Base-by-base conservation (phyloP, 2,888 invertebrate genomes). In the Pammene aurita region DNA sequence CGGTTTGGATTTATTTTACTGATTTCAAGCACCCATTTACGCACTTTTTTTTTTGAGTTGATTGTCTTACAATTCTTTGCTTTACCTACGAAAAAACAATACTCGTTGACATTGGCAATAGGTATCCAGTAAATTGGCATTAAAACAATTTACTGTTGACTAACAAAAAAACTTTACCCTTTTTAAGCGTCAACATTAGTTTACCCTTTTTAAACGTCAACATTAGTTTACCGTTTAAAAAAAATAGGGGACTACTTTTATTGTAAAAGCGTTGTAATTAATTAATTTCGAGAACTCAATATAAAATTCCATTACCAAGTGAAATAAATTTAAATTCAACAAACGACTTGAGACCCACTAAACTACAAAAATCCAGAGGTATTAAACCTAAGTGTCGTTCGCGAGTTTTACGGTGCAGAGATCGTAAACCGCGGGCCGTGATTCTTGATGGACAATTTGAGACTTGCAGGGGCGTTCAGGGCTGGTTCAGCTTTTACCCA, bases 361-460 rank as follows among this genome's bases (percentile, higher is more conserved):
- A 75, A 73, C 75, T 72, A 84, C 83, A 85, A 86, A 87, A 87
- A 86, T 84, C 84, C 85, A 78, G 81, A 78, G 84, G 87, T 84
- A 84, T 84, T 87, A 88, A 85, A 84, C 84, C 75, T 75, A 84
- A 85, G 87, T 86, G 88, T 85, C 87, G 87, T 89, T 90, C 82
- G 80, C 86, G 82, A 84, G 85, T 90, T 89, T 88, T 88, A 89
- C 86, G 85, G 84, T 61, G 81, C 83, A 80, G 81, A 82, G 85
- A 77, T 86, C 86, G 88, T 90, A 90, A 90, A 90, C 84, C 86
- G 81, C 78, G 81, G 81, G 78, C 77, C 80, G 85, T 89, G 89
- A 89, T 89, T 87, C 87, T 86, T 90, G 91, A 92, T 91, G 90
- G 92, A 89, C 91, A 89, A 87, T 92, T 91, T 88, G 89, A 85